Percentiles rank a stretch among this genome's conserved stretches.
Conservation (phyloP, 2,113 vertebrate genomes). For the Burhinus oedicnemus region DNA sequence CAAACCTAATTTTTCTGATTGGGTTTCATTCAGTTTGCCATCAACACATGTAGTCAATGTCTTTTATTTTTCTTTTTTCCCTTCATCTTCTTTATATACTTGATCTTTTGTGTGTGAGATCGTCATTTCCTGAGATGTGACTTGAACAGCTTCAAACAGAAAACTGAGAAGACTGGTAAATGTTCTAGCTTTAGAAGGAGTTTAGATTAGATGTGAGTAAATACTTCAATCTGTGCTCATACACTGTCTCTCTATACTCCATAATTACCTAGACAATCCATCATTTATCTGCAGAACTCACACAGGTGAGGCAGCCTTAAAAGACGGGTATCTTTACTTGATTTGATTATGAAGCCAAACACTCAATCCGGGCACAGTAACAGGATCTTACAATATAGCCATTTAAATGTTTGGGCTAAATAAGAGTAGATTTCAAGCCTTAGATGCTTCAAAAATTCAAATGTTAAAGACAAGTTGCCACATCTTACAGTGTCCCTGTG, state of each 20-base stretch:
- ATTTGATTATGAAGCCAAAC: conserved; percentile 32
- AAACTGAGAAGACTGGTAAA: background rate
- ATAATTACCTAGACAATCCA: conserved; percentile 1
- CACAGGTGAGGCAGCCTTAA: background rate
- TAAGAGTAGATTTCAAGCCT: background rate
- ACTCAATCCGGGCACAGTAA: background rate
- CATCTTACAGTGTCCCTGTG: background rate
- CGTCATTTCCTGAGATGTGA: background rate
- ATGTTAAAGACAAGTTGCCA: background rate
- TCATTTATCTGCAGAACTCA: background rate
- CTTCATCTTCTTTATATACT: background rate
- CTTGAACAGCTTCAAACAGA: background rate
- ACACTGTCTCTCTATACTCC: background rate
- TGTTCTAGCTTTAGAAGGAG: background rate
- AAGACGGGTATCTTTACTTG: background rate
- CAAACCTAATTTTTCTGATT: background rate
- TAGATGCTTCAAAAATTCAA: background rate
- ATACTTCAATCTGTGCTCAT: background rate
- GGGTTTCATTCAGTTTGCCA: background rate
- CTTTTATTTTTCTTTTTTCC: rapidly evolving
- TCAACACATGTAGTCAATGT: background rate
- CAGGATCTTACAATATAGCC: background rate
- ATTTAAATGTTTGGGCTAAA: conserved; percentile 7
- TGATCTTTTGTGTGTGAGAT: background rate
- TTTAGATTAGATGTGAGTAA: conserved; percentile 19